Conservation (phyloP, 1,140 invertebrate genomes). For the Megalonaias nervosa region DNA sequence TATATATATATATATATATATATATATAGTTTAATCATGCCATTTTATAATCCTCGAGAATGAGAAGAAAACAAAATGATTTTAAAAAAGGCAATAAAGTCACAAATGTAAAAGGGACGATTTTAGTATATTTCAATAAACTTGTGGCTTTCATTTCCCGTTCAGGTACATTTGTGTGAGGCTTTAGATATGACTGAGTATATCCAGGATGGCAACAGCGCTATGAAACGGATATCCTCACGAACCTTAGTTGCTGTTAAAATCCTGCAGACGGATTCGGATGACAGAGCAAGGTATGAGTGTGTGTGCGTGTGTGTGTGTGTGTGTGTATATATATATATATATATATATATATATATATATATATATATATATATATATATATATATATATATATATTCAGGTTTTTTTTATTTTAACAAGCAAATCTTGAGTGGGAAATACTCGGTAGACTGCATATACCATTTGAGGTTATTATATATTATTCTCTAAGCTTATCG, state of each 20-base stretch:
- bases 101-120: too few species aligned
- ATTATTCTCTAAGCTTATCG: not conserved
- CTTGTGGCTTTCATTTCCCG: too few species aligned
- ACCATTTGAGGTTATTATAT: not conserved
- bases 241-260: constrained; percentile 83
- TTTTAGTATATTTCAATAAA: too few species aligned
- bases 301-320: not conserved
- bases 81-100: too few species aligned
- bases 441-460: not conserved
- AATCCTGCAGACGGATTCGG: constrained; percentile 80
- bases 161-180: constrained; percentile 88
- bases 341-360: not conserved
- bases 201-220: constrained; percentile 69
- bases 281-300: constrained; percentile 83
- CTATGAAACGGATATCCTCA: constrained; percentile 43
- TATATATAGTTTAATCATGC: too few species aligned
- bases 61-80: too few species aligned
- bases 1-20: too few species aligned
- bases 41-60: too few species aligned
- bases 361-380: not conserved
- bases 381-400: not conserved
- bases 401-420: not conserved
- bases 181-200: constrained; percentile 87
- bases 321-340: constrained; percentile 11
- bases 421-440: not conserved